Percentiles rank a stretch among this genome's conserved stretches.
Evolutionary conservation across 2,797 vertebrate genomes (phyloP).

Genomic region (Odontamblyopus lacepedii): DNA sequence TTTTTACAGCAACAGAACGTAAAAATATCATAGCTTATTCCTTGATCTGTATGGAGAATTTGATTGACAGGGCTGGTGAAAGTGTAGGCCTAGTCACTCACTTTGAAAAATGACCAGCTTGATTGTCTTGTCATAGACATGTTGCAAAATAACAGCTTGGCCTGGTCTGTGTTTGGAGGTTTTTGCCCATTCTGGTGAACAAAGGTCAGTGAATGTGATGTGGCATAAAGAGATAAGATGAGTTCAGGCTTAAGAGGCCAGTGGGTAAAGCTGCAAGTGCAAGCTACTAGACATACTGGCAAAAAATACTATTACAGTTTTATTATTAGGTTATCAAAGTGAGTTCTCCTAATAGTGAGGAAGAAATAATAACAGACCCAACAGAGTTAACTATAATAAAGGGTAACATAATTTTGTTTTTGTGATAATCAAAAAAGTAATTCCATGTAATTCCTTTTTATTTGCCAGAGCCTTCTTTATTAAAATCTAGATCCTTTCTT

Average conservation of each 20-base stretch:
- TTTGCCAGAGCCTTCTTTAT: conserved; percentile 38
- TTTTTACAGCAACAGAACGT: no score
- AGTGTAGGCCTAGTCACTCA: not conserved
- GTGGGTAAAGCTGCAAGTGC: conserved; percentile 23
- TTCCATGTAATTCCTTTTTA: conserved; percentile 21
- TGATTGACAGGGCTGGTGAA: no score
- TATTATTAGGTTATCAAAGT: not conserved
- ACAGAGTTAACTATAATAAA: not conserved
- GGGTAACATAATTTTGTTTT: no score
- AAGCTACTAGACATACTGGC: not conserved
- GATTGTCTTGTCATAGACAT: not conserved
- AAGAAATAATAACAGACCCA: not conserved
- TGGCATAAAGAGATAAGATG: conserved; percentile 68
- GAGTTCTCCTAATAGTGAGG: no score
- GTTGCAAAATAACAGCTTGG: not conserved
- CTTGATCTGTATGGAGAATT: no score
- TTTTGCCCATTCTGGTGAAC: conserved; percentile 47
- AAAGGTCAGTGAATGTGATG: conserved; percentile 67
- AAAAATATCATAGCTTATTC: no score
- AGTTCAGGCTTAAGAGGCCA: conserved; percentile 48
- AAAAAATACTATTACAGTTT: conserved; percentile 48
- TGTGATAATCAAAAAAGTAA: conserved; percentile 43
- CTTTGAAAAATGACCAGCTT: no score
- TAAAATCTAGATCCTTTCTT: conserved; percentile 39
- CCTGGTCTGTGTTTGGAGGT: conserved; percentile 20